Conservation (phyloP, 2,888 invertebrate genomes). For the Hemistola chrysoprasaria region DNA sequence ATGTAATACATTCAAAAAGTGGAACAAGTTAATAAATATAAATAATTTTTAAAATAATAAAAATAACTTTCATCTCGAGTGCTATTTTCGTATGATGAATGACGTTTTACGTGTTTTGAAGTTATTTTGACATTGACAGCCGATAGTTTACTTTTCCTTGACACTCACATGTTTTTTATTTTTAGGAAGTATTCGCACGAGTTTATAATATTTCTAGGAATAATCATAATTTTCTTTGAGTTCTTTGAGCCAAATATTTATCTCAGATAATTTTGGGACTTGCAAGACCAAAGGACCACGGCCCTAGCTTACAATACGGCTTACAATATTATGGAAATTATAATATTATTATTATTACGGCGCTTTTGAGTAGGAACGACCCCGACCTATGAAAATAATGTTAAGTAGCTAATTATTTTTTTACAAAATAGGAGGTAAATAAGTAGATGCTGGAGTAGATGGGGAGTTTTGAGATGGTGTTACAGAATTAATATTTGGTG, state of each 20-base stretch:
- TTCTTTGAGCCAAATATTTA: no score
- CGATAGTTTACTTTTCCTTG: background rate
- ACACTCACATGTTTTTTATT: conserved; percentile 8
- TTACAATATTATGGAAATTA: no score
- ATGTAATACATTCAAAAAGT: conserved; percentile 46
- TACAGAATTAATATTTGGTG: conserved; percentile 34
- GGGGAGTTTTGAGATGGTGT: conserved; percentile 23
- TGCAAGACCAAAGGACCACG: no score
- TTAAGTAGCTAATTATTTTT: no score
- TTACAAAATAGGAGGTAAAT: conserved; percentile 63
- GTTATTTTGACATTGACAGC: conserved; percentile 21
- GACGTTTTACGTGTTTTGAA: conserved; percentile 38
- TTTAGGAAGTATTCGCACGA: no score
- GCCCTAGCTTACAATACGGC: no score
- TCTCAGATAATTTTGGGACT: no score
- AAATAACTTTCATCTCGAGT: conserved; percentile 78
- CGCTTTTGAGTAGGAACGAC: no score
- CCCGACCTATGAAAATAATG: no score
- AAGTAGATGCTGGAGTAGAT: conserved; percentile 55
- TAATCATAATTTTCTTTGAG: no score
- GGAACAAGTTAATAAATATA: conserved; percentile 39
- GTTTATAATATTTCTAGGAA: no score
- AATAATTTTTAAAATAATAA: conserved; percentile 56
- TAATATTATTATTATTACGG: no score
- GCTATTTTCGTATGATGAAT: conserved; percentile 67